These are phyloP conservation scores for Rhinella marina DNA, from an alignment of 2,797 vertebrate species.

Conservation along the genomic window DNA sequence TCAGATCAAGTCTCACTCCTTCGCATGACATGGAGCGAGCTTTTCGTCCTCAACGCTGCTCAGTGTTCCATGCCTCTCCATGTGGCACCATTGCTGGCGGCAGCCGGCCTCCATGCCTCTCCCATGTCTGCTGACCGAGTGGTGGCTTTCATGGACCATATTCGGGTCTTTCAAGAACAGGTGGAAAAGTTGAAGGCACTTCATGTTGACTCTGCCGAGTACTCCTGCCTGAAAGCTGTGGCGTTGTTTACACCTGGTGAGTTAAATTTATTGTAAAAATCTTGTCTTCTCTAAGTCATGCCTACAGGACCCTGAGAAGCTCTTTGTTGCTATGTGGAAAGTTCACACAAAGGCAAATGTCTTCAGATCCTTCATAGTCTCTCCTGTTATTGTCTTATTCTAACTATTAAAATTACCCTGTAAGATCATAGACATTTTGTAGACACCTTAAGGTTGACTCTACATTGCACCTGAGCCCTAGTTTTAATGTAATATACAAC, in stretches of 20 bases:
- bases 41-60: slow-evolving; percentile 86
- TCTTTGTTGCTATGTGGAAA: neutral
- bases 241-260: slow-evolving; percentile 88
- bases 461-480: too few relatives aligned
- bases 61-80: slow-evolving; percentile 88
- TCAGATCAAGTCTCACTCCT: slow-evolving; percentile 86
- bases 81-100: slow-evolving; percentile 83
- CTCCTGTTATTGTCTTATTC: too few relatives aligned
- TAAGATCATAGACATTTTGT: too few relatives aligned
- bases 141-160: slow-evolving; percentile 90
- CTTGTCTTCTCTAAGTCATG: neutral
- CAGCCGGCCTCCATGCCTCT: slow-evolving; percentile 85
- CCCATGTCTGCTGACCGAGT: slow-evolving; percentile 86
- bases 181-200: slow-evolving; percentile 88
- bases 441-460: too few relatives aligned
- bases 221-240: slow-evolving; percentile 86
- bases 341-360: neutral
- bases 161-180: slow-evolving; percentile 88
- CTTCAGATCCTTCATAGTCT: too few relatives aligned
- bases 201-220: slow-evolving; percentile 86
- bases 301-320: neutral
- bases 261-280: slow-evolving; percentile 55
- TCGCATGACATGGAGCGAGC: slow-evolving; percentile 88
- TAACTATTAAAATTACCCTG: too few relatives aligned
- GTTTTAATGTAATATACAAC: too few relatives aligned